A percentile compares a stretch with the other conserved stretches of the same genome.
Evolutionary conservation across 1,140 invertebrate species (phyloP).

Genomic region (Ridgeia piscesae): DNA sequence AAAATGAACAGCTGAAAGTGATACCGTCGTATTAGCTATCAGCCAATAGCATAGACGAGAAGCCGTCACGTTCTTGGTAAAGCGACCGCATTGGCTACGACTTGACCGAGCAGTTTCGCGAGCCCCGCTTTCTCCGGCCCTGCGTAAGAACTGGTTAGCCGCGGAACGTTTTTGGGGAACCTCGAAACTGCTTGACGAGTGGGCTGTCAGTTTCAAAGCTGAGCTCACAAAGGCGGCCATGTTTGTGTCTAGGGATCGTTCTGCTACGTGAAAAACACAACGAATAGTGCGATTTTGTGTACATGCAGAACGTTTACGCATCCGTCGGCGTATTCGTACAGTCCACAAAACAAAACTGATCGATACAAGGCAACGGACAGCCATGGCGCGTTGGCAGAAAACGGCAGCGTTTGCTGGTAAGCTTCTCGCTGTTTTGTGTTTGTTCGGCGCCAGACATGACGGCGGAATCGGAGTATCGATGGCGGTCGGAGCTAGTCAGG

Average conservation of each 20-base stretch:
- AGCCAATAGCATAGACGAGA: background rate
- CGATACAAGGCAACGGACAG: background rate
- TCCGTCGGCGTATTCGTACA: background rate
- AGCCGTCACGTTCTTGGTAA: background rate
- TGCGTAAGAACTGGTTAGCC: background rate
- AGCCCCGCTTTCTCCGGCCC: background rate
- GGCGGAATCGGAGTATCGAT: background rate
- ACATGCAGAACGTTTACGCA: background rate
- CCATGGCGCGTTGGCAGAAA: background rate
- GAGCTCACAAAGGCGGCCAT: background rate
- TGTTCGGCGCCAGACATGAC: background rate
- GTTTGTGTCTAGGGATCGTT: background rate
- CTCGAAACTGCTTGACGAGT: background rate
- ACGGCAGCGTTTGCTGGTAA: background rate
- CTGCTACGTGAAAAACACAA: background rate
- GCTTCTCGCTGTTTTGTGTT: constrained; percentile 13
- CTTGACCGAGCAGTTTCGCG: background rate
- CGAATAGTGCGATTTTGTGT: background rate
- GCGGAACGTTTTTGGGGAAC: background rate
- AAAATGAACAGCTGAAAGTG: background rate
- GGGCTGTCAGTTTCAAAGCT: background rate
- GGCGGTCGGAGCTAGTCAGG: background rate
- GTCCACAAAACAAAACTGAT: background rate
- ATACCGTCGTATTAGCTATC: background rate
- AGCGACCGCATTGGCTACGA: background rate